Percentiles rank a stretch among this genome's conserved stretches.
Evolutionary conservation across 92 coral and sea anemone species (phyloP).

Genomic region (Paragorgia papillata): DNA sequence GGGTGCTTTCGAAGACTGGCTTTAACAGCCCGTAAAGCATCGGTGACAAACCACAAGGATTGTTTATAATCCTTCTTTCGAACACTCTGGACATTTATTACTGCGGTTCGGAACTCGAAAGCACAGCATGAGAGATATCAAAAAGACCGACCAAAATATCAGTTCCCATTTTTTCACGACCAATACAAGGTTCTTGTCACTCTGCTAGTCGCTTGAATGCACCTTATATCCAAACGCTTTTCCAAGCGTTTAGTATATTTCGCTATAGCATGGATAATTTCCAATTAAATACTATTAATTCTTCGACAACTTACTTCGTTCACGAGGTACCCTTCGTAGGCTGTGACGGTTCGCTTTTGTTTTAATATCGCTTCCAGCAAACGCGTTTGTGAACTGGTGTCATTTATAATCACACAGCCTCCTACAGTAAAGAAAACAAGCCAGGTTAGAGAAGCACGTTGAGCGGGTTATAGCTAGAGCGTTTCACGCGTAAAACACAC

Average conservation of each 20-base stretch:
- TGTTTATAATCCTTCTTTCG: too few relatives aligned
- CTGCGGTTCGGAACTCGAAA: slow-evolving; percentile 24
- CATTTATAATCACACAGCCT: slow-evolving; percentile 96
- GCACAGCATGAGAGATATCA: slow-evolving; percentile 38
- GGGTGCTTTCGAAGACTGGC: too few relatives aligned
- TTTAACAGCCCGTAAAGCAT: too few relatives aligned
- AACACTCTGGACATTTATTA: background rate
- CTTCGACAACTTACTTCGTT: slow-evolving; percentile 79
- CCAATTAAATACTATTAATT: background rate
- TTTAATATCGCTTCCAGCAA: slow-evolving; percentile 62
- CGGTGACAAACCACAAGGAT: too few relatives aligned
- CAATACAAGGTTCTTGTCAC: background rate
- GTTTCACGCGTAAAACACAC: too few relatives aligned
- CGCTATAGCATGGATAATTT: slow-evolving; percentile 5
- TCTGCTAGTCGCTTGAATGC: background rate
- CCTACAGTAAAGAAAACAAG: slow-evolving; percentile 60
- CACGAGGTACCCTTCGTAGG: slow-evolving; percentile 98
- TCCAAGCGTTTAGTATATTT: background rate
- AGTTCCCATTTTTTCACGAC: background rate
- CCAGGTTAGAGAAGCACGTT: slow-evolving; percentile 35
- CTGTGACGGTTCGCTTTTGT: slow-evolving; percentile 84
- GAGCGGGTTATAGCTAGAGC: too few relatives aligned
- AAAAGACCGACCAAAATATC: slow-evolving; percentile 36
- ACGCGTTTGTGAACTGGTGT: slow-evolving; percentile 70
- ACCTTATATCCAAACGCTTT: background rate